These are phyloP conservation scores for Microtus richardsoni DNA, from an alignment of 2,113 vertebrate species.

Conservation along the genomic window DNA sequence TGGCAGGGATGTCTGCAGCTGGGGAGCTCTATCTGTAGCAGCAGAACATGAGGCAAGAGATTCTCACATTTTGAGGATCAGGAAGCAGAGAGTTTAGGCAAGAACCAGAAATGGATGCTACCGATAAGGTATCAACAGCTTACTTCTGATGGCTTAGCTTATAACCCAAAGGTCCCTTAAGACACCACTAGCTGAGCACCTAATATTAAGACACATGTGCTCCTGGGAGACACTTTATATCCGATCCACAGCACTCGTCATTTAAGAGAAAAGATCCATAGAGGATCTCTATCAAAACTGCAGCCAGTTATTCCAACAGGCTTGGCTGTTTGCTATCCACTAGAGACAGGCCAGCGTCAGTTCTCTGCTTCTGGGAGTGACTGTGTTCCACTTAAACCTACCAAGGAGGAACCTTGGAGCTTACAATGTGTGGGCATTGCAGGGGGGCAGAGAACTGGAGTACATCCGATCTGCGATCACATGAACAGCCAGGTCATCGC, in stretches of 20 bases:
- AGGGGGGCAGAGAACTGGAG: background rate
- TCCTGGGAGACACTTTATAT: background rate
- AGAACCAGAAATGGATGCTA: background rate
- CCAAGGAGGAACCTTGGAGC: constrained; percentile 13
- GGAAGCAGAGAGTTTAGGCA: background rate
- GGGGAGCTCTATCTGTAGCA: background rate
- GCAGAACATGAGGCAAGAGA: background rate
- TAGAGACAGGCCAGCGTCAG: constrained; percentile 43
- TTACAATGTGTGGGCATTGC: constrained; percentile 25
- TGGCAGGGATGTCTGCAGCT: background rate
- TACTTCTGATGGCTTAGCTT: background rate
- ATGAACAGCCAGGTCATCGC: constrained; percentile 24
- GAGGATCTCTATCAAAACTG: background rate
- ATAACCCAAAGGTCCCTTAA: background rate
- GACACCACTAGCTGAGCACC: background rate
- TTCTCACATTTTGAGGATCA: too few species aligned
- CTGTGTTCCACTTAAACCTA: constrained; percentile 19
- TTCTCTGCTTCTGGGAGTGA: constrained; percentile 9
- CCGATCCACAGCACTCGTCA: background rate
- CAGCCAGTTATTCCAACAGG: background rate
- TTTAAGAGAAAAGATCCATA: background rate
- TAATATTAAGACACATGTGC: background rate
- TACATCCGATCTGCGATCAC: constrained; percentile 19
- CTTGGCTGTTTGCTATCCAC: background rate
- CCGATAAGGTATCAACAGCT: background rate